Base-by-base conservation (phyloP, 2,888 invertebrate species). In the Ichneumoninae sp. region DNA sequence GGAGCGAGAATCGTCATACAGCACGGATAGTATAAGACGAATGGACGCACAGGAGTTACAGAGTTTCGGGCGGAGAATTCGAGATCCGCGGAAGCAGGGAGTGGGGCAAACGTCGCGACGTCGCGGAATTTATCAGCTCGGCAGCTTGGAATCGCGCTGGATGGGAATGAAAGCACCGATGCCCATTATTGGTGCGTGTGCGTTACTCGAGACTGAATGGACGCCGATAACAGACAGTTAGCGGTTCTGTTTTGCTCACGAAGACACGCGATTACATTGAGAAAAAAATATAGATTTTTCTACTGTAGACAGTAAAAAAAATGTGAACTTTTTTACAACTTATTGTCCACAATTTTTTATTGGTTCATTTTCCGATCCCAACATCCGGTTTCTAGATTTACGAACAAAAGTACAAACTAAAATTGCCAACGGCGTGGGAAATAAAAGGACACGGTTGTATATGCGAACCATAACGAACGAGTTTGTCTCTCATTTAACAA, bases 191-290 rank as follows among this genome's bases (percentile, higher is more conserved):
- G 52, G 50, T 26, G 52, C 40, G 65, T 22, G 66, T 66, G 44
- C 70, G 75, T 82, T 47, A 57, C 74, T 74, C 69, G 69, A 81
- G 70, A 47, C 47, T 60, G 70, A 54, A 30, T 47, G 40, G 47
- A 47, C 57, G 77, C 82, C 76, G 71, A 66, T 77, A 71, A 82
- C 57, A 77, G 47, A 65, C 50, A 68, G 52, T 30, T 82, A 65
- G 22, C 57, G 52, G 33, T 71, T 66, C 36, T 19, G 26, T 66
- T 69, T 81, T 40, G 22, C 26, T 22, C 63, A 76, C 52, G 36
- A 19, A 16, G 50, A 65, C 2, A 40, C 40, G 8, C 40, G 40
- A 40, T 40, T 40, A 5, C 40, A 40, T 8, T 8, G 40, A 40
- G 8, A 40, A 8, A 8, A 40, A 40, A 40, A 40, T 40, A 10